Evolutionary conservation across 2,888 invertebrate genomes (phyloP).

Genomic region (Caenorhabditis doughertyi): DNA sequence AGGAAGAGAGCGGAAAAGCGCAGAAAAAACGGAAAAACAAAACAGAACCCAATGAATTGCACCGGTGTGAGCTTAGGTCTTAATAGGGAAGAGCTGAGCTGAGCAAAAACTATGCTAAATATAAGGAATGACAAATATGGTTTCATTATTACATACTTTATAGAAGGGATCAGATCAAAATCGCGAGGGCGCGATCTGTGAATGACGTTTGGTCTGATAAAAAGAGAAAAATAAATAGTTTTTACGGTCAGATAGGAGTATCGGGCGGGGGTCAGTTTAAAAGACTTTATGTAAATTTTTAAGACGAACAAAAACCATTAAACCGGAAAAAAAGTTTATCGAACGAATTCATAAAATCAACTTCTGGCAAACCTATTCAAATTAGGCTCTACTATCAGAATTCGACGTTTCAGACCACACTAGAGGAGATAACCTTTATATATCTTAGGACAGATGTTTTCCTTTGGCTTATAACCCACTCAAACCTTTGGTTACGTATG

Average conservation of each 20-base stretch:
- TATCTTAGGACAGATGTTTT: neutral
- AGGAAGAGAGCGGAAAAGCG: neutral
- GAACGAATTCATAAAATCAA: too few species aligned
- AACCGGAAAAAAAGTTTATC: neutral
- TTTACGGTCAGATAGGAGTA: neutral
- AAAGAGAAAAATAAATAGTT: neutral
- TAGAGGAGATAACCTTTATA: neutral
- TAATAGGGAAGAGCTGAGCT: conserved; percentile 7
- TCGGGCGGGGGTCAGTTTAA: neutral
- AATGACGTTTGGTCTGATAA: conserved; percentile 9
- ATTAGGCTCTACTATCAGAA: too few species aligned
- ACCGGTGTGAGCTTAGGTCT: conserved; percentile 17
- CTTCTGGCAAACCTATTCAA: too few species aligned
- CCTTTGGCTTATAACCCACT: neutral
- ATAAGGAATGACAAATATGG: conserved; percentile 13
- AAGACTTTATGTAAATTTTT: conserved; percentile 4
- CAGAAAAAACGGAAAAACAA: conserved; percentile 13
- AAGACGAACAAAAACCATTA: conserved; percentile 7
- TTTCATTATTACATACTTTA: conserved; percentile 7
- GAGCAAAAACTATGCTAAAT: conserved; percentile 26
- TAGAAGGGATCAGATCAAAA: conserved; percentile 10
- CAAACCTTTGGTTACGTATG: neutral
- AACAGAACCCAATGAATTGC: conserved; percentile 24
- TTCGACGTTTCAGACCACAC: too few species aligned
- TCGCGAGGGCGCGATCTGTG: conserved; percentile 21